Evolutionary conservation across 2,888 invertebrate species (phyloP), one percentile per base, ranked within the genome.

Genomic region (Bombylius discolor): DNA sequence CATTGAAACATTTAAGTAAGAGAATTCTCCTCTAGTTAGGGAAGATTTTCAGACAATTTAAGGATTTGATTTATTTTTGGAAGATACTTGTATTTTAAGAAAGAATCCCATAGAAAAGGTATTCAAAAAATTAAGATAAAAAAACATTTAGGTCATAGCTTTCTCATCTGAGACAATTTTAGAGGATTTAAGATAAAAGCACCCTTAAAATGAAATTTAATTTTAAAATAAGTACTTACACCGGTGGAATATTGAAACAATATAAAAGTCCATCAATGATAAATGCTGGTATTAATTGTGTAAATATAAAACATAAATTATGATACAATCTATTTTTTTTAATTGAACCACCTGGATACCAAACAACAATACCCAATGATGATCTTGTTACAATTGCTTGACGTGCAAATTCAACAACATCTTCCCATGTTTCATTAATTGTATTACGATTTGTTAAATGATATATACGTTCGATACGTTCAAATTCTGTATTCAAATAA

Each of bases 211-310:
- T 23, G 3, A 23, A 2, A 12, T 31, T n/a, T n/a, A 33, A 23
- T 33, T 11, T 7, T 13, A 33, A 49, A 11, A 42, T 11, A n/a
- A n/a, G n/a, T n/a, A 80, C 87, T 82, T 75, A 91, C 91, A 90
- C 79, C 60, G 94, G 92, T 66, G 92, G 90, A 67, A 90, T 84
- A 51, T 97, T 94, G 0, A 89, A 76, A 48, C 93, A 75, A 66
- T 84, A 81, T 44, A 90, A 80, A 1, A 92, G 70, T 0, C 81
- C 73, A 69, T 98, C 98, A 39, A 92, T 79, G 50, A 94, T 70
- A 56, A 93, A 78, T 0, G 97, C 97, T 0, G 97, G 97, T 51
- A 95, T 71, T 78, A 89, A 84, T 72, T 98, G 98, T 74, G 91
- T 92, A 56, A 96, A 77, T 54, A 93, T 72, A 61, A 89, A 82